These are phyloP conservation scores for Drosophila tripunctata DNA, from an alignment of 2,888 invertebrate species.

Conservation along the genomic window DNA sequence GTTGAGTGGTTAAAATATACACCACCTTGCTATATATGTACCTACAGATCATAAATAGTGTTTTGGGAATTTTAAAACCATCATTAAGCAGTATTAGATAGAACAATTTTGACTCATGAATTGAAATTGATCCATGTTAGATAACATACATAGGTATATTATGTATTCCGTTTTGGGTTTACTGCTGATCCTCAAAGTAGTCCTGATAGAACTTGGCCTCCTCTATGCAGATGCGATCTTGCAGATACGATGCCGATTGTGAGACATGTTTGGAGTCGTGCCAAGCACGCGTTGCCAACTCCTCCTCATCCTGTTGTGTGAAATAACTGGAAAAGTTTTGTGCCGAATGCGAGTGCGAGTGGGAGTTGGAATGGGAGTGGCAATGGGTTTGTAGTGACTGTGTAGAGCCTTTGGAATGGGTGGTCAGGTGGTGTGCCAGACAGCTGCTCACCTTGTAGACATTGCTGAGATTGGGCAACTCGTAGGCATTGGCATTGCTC, in stretches of 20 bases:
- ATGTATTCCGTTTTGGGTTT: no score
- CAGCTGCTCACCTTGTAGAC: slow-evolving; percentile 43
- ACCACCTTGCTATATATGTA: no score
- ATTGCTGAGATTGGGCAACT: slow-evolving; percentile 48
- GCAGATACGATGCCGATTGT: neutral
- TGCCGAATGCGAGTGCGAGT: neutral
- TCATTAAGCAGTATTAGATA: no score
- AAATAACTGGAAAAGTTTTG: slow-evolving; percentile 7
- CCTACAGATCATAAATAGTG: no score
- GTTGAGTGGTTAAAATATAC: no score
- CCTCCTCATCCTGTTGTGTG: neutral
- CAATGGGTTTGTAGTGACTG: neutral
- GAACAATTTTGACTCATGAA: no score
- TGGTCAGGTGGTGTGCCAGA: neutral
- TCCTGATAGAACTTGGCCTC: slow-evolving; percentile 20
- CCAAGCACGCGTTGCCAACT: neutral
- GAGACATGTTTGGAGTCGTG: slow-evolving; percentile 4
- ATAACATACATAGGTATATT: no score
- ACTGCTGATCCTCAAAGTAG: neutral
- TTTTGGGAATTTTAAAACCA: no score
- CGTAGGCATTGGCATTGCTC: slow-evolving; percentile 50
- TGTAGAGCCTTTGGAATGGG: no score
- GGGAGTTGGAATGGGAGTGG: neutral
- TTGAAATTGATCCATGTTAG: no score
- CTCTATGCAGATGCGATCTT: slow-evolving; percentile 16